Conservation (phyloP, 2,797 vertebrate genomes). For the Gymnoscopelus braueri region DNA sequence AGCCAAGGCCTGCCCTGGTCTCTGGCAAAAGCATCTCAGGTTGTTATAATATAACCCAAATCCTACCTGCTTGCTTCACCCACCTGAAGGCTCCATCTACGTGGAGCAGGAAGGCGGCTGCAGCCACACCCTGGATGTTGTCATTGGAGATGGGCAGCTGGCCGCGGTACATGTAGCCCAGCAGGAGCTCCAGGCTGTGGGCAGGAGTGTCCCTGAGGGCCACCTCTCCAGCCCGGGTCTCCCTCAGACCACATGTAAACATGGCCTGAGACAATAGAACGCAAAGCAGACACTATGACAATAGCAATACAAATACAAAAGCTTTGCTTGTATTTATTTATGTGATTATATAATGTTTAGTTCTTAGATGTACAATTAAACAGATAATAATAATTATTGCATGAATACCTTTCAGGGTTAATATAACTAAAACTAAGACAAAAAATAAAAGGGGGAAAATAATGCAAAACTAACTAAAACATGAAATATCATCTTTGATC, state of each 20-base stretch:
- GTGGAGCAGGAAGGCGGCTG: slow-evolving; percentile 88
- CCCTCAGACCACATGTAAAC: slow-evolving; percentile 89
- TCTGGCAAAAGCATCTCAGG: too few relatives aligned
- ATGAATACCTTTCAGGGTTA: too few relatives aligned
- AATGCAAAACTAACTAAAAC: too few relatives aligned
- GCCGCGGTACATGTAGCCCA: slow-evolving; percentile 85
- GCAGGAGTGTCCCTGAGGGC: slow-evolving; percentile 84
- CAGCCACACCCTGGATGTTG: slow-evolving; percentile 87
- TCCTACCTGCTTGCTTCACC: background rate
- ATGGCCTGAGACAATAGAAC: slow-evolving; percentile 56
- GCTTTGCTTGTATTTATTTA: background rate
- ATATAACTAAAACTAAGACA: too few relatives aligned
- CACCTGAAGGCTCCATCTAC: slow-evolving; percentile 85
- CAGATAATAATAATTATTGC: too few relatives aligned
- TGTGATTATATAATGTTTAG: too few relatives aligned
- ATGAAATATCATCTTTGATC: too few relatives aligned
- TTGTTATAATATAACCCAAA: too few relatives aligned
- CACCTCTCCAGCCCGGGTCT: slow-evolving; percentile 84
- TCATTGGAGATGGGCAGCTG: slow-evolving; percentile 78
- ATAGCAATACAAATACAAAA: background rate
- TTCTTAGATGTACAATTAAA: too few relatives aligned
- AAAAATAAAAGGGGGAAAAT: too few relatives aligned
- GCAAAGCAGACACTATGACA: background rate
- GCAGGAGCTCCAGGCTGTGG: slow-evolving; percentile 80
- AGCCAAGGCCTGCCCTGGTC: too few relatives aligned